phyloP scores from a whole-genome alignment of 1,140 invertebrate genomes.

The Cherax destructor region DNA sequence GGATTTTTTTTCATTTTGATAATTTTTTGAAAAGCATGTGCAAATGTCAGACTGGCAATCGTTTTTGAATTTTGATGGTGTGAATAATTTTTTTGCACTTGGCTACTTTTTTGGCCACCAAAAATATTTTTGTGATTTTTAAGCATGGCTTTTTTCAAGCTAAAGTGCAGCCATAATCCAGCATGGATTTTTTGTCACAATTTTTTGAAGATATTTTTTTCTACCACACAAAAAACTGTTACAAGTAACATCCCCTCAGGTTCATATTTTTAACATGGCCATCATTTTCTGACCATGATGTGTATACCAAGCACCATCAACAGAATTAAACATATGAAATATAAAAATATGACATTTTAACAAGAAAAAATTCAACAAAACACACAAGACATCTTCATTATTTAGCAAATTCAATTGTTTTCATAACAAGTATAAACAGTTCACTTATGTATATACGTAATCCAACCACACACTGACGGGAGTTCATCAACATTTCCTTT shows the following conservation, averaged over 20 bases:
- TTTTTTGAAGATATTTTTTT: not conserved
- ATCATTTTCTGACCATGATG: too few species aligned
- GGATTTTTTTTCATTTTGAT: not conserved
- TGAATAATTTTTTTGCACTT: constrained; percentile 7
- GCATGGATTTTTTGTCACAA: not conserved
- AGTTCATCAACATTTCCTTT: too few species aligned
- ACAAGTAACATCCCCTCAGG: not conserved
- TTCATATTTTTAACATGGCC: not conserved
- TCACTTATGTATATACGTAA: too few species aligned
- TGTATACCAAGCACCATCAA: too few species aligned
- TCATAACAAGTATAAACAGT: too few species aligned
- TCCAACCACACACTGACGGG: too few species aligned
- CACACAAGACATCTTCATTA: too few species aligned
- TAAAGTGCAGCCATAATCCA: not conserved
- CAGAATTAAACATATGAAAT: too few species aligned
- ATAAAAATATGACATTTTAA: too few species aligned
- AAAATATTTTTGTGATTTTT: not conserved
- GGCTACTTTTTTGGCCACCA: not conserved
- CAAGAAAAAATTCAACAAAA: too few species aligned
- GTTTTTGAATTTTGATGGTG: not conserved
- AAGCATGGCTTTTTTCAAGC: not conserved
- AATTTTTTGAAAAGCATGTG: not conserved
- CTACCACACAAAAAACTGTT: not conserved
- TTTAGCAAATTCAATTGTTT: too few species aligned
- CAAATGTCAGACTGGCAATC: too few species aligned